Evolutionary conservation across 2,888 invertebrate species (phyloP), one percentile per base, ranked within the genome.

Genomic region (Syritta pipiens): DNA sequence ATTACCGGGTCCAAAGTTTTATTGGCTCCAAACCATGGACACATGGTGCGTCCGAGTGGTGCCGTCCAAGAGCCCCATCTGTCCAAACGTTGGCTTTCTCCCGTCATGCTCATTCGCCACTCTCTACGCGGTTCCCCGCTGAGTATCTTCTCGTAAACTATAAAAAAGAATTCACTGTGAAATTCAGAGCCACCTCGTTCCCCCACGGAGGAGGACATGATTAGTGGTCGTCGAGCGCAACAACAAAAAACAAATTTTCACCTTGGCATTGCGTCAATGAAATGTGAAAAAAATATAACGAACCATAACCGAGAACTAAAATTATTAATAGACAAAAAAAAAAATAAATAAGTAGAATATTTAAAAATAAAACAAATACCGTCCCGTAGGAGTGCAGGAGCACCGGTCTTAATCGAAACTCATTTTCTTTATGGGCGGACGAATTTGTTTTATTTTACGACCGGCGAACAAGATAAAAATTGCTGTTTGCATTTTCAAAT

Each of bases 231-330:
- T 30, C 30, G 19, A 40, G 10, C 46, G 17, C 20, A 72, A 28
- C 49, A 57, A 72, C 53, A 62, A 49, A 26, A 49, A 24, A 59
- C 22, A 32, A 63, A 57, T 63, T 28, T 51, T 69, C 76, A 76
- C 76, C 76, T 76, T 76, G 76, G 69, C 76, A 76, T 69, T 76
- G 76, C 63, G 62, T 76, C 76, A 69, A 55, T 76, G 49, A 55
- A 60, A 62, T 35, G 9, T 37, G 10, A 63, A 49, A 30, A 40
- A 49, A 57, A 72, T 57, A 72, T 14, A 42, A 30, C 26, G 49
- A 62, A 32, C 4, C 26, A n/a, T 46, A 53, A 37, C 46, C 17
- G 14, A 51, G 26, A 62, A 28, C 10, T 20, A 10, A 19, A 53
- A 44, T 51, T 69, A 71, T 46, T 53, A 62, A 59, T 69, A 69